phyloP scores from a whole-genome alignment of 2,888 invertebrate genomes.

The Megamerina dolium region DNA sequence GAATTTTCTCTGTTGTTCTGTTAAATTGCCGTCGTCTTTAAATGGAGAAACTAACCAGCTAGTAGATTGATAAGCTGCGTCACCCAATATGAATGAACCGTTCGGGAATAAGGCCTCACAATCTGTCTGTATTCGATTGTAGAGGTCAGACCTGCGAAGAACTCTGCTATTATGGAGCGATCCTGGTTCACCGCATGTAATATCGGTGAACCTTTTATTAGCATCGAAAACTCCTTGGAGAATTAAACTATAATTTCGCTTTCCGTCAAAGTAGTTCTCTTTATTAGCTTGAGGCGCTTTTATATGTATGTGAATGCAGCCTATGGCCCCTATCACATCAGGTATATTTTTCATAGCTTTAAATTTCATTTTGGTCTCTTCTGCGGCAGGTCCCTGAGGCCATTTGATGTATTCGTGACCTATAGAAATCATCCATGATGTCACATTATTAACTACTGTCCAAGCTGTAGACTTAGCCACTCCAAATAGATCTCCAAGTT shows the following conservation, averaged over 20 bases:
- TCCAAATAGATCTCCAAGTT: slow-evolving; percentile 15
- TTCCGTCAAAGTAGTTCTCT: slow-evolving; percentile 20
- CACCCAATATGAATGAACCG: slow-evolving; percentile 13
- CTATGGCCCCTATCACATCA: slow-evolving; percentile 23
- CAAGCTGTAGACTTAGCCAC: slow-evolving; percentile 16
- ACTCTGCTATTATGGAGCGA: slow-evolving; percentile 26
- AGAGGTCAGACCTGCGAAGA: slow-evolving; percentile 19
- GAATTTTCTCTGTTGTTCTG: slow-evolving; percentile 24
- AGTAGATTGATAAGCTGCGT: slow-evolving; percentile 24
- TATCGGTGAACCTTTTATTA: slow-evolving; percentile 23
- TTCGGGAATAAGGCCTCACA: slow-evolving; percentile 9
- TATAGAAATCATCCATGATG: slow-evolving; percentile 14
- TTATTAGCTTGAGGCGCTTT: slow-evolving; percentile 19
- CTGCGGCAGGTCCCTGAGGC: slow-evolving; percentile 11
- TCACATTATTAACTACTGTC: slow-evolving; percentile 10
- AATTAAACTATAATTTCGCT: slow-evolving; percentile 21
- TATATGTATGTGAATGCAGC: slow-evolving; percentile 24
- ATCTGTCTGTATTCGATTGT: not conserved
- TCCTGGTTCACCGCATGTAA: slow-evolving; percentile 29
- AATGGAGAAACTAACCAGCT: slow-evolving; percentile 28
- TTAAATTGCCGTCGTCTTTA: slow-evolving; percentile 28
- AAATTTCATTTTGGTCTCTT: slow-evolving; percentile 4
- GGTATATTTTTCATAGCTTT: slow-evolving; percentile 12
- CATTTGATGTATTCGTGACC: slow-evolving; percentile 17
- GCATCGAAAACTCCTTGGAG: slow-evolving; percentile 29